These are phyloP conservation scores for Tragelaphus imberbis DNA, from an alignment of 2,113 vertebrate genomes.

Conservation along the genomic window DNA sequence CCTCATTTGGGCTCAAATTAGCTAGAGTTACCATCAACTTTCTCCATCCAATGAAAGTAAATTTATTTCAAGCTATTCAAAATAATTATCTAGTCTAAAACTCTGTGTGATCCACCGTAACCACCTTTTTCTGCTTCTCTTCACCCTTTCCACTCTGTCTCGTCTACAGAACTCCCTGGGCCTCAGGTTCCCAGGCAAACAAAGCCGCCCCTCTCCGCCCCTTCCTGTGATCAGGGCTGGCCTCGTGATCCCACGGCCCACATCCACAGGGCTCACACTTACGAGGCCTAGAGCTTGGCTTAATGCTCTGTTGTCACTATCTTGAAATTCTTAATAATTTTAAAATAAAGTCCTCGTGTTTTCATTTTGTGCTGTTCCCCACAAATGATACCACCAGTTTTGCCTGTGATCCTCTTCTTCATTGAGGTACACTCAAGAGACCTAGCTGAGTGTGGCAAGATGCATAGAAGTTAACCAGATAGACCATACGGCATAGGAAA, in stretches of 20 bases:
- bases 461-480: background rate
- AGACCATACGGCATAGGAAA: background rate
- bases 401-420: background rate
- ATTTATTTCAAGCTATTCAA: background rate
- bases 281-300: background rate
- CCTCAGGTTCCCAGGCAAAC: background rate
- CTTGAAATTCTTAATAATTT: background rate
- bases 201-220: background rate
- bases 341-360: background rate
- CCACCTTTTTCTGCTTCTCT: background rate
- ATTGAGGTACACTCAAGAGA: background rate
- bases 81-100: background rate
- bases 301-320: background rate
- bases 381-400: background rate
- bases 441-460: background rate
- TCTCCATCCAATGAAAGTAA: background rate
- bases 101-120: background rate
- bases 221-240: background rate
- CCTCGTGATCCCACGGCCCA: fast-evolving
- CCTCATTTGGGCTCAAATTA: background rate
- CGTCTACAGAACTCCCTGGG: background rate
- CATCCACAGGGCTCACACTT: background rate
- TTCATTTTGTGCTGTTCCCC: background rate
- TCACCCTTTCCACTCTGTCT: background rate
- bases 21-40: background rate